Evolutionary conservation across 2,888 invertebrate species (phyloP).

Genomic region (Stomorhina lunata): DNA sequence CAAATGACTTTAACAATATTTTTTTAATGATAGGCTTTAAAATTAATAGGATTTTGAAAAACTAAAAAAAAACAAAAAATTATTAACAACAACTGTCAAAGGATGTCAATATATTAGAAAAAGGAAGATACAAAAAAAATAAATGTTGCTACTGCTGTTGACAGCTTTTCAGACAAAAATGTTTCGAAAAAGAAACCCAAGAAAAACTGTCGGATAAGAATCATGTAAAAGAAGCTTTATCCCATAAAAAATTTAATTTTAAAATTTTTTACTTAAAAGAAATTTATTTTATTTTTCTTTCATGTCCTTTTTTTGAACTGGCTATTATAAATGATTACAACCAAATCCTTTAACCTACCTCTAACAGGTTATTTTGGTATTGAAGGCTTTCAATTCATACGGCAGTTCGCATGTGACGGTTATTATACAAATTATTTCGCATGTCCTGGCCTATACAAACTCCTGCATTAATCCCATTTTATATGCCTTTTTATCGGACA

Average conservation of each 20-base stretch:
- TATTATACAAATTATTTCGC: constrained; percentile 88
- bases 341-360: not conserved
- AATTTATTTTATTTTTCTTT: no score
- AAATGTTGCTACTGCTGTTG: not conserved
- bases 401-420: constrained; percentile 86
- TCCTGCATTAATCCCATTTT: constrained; percentile 96
- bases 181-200: not conserved
- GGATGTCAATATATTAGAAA: constrained; percentile 8
- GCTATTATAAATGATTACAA: not conserved
- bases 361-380: constrained; percentile 86
- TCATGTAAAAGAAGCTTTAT: no score
- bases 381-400: constrained; percentile 88
- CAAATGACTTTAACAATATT: not conserved
- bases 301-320: not conserved
- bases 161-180: no score
- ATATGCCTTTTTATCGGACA: constrained; percentile 96
- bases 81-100: not conserved
- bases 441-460: constrained; percentile 94
- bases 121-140: not conserved
- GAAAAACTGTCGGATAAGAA: no score
- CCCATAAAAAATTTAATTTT: no score
- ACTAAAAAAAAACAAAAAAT: not conserved
- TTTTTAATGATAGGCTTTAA: not conserved
- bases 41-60: not conserved
- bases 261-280: no score